A percentile compares a stretch with the other conserved stretches of the same genome.
Evolutionary conservation across 2,888 invertebrate genomes (phyloP).

Genomic region (Drosophila rellima): DNA sequence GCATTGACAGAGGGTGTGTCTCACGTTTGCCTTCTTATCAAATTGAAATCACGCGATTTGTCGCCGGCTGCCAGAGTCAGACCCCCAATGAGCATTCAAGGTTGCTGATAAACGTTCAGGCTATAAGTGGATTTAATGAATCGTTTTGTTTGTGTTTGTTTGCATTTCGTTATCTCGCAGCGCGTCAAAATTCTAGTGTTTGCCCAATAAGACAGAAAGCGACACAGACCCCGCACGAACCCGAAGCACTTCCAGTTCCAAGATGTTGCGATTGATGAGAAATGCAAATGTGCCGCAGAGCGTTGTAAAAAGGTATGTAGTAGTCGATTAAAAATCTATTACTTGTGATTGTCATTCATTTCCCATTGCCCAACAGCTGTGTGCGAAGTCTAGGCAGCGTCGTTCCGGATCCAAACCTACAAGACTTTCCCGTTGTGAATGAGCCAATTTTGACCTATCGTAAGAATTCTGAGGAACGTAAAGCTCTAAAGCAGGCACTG

Average conservation of each 20-base stretch:
- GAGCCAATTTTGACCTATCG: conserved; percentile 94
- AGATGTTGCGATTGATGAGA: conserved; percentile 65
- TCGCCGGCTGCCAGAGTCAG: conserved; percentile 34
- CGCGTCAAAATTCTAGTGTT: conserved; percentile 36
- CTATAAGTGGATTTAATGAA: conserved; percentile 60
- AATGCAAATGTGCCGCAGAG: conserved; percentile 34
- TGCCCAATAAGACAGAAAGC: conserved; percentile 48
- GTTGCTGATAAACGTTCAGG: conserved; percentile 63
- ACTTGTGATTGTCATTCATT: not conserved
- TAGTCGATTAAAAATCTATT: too few species aligned
- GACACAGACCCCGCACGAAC: conserved; percentile 25
- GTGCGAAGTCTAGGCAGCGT: conserved; percentile 88
- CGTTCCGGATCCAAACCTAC: conserved; percentile 88
- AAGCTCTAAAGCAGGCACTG: conserved; percentile 90
- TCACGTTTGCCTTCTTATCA: conserved; percentile 75
- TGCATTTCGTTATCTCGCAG: conserved; percentile 20
- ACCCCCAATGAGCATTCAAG: conserved; percentile 67
- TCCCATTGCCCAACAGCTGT: conserved; percentile 48
- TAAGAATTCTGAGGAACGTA: conserved; percentile 93
- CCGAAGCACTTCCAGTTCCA: conserved; percentile 30
- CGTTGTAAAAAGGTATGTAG: conserved; percentile 45
- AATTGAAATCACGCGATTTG: conserved; percentile 53
- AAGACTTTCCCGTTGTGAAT: conserved; percentile 90
- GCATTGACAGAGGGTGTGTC: conserved; percentile 60
- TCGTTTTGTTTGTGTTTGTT: conserved; percentile 21